Conservation (phyloP, 1,140 invertebrate genomes). For the Augochlora pura region DNA sequence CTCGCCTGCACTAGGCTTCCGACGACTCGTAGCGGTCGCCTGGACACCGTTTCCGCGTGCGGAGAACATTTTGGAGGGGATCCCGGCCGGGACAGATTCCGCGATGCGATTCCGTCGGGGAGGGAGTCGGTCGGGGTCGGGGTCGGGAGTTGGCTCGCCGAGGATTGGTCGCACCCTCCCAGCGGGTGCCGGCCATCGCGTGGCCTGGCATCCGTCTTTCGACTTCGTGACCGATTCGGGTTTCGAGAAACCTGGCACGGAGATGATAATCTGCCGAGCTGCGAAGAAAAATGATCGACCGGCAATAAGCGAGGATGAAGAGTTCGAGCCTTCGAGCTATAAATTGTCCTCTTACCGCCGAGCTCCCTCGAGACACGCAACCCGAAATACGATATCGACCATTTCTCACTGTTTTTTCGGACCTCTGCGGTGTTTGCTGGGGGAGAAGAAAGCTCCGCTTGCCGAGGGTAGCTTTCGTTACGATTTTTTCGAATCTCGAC, state of each 20-base stretch:
- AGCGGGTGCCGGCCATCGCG: slow-evolving; percentile 57
- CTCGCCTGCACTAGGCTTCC: slow-evolving; percentile 28
- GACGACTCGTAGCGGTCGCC: slow-evolving; percentile 58
- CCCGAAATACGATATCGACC: neutral
- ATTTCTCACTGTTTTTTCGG: neutral
- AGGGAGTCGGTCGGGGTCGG: slow-evolving; percentile 45
- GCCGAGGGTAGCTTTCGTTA: too few relatives aligned
- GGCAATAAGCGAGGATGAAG: neutral
- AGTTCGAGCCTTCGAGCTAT: neutral
- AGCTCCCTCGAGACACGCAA: neutral
- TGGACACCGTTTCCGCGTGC: slow-evolving; percentile 73
- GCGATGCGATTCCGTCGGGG: too few relatives aligned
- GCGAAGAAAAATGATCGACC: slow-evolving; percentile 8
- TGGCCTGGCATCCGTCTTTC: slow-evolving; percentile 32
- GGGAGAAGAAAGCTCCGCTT: too few relatives aligned
- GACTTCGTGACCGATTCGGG: slow-evolving; percentile 12
- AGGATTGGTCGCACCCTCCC: slow-evolving; percentile 38
- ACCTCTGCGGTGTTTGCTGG: too few relatives aligned
- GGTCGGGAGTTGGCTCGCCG: slow-evolving; percentile 40
- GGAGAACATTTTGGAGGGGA: slow-evolving; percentile 72
- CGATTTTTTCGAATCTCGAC: too few relatives aligned
- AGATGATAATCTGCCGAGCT: slow-evolving; percentile 1
- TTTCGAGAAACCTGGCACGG: neutral
- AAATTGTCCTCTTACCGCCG: neutral
- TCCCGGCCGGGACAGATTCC: neutral